Evolutionary conservation across 2,797 vertebrate species (phyloP).

Genomic region (Artibeus lituratus): DNA sequence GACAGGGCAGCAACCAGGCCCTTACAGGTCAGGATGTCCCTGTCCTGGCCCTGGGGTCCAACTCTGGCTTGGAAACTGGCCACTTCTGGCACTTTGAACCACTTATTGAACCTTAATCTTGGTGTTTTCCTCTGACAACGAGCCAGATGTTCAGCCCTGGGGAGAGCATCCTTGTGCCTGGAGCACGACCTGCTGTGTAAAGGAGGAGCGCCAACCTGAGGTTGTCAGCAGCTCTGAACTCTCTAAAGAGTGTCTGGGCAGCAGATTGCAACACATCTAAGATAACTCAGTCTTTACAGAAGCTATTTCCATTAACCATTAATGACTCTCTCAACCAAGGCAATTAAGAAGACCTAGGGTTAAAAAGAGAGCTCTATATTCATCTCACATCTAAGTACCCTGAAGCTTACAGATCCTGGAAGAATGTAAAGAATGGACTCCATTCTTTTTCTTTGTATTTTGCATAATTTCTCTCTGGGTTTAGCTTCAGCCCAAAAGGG

Average conservation of each 20-base stretch:
- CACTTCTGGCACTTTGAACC: not conserved
- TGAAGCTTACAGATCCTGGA: not conserved
- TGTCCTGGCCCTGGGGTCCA: not conserved
- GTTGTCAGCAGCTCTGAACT: not conserved
- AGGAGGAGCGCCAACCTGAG: not conserved
- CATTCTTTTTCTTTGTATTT: conserved; percentile 1
- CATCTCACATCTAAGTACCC: conserved; percentile 33
- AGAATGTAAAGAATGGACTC: conserved; percentile 16
- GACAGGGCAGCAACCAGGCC: not conserved
- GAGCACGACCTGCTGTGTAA: not conserved
- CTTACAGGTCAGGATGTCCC: not conserved
- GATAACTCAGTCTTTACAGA: conserved; percentile 54
- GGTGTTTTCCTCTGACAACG: not conserved
- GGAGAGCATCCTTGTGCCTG: not conserved
- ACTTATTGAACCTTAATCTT: not conserved
- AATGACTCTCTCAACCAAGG: conserved; percentile 37
- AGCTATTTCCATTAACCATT: conserved; percentile 52
- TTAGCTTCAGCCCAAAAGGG: not conserved
- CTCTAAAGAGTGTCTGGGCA: not conserved
- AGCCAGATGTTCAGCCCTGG: not conserved
- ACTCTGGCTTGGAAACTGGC: not conserved
- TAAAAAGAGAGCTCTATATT: not conserved
- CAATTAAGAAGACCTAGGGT: conserved; percentile 47
- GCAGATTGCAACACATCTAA: conserved; percentile 2
- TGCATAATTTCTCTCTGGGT: not conserved